Evolutionary conservation across 1,140 invertebrate genomes (phyloP), one percentile per base, ranked within the genome.

Genomic region (Nasonia giraulti): DNA sequence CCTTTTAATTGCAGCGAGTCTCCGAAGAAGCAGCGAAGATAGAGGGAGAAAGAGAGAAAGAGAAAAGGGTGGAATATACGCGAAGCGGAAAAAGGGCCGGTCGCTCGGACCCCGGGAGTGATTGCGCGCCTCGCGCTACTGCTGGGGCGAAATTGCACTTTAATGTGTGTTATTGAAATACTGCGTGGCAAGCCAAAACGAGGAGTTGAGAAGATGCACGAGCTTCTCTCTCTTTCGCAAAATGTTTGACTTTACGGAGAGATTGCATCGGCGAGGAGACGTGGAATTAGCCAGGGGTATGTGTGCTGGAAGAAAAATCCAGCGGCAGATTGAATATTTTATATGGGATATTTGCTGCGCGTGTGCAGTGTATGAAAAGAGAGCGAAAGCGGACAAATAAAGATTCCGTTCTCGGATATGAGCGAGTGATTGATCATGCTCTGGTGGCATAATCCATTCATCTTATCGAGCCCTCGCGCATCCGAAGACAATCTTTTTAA

Each of bases 81-180:
- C n/a, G 75, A 77, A 47, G 40, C 55, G 31, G 55, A 66, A 66
- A 37, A 66, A 77, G n/a, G 33, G 73, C 33, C 7, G 73, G 37
- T 31, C 6, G 1, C 69, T 12, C 27, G n/a, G 20, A 14, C 14
- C 11, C 47, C 2, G 47, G 11, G 76, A 50, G 23, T 78, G 76
- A 78, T 78, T 78, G 55, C 55, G 20, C 40, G 20, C 40, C 11
- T 78, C 55, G 20, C 55, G 75, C 33, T n/a, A 44, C 10, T 23
- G 40, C 23, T 27, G 69, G 17, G 31, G 37, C 33, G 50, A 80
- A 80, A 80, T 80, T 80, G 79, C 62, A 40, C 31, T 80, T 68
- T 80, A 80, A 80, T 80, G 79, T 80, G 79, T 80, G 79, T 80
- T 80, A 80, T 80, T 71, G 79, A 80, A 71, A 68, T 44, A 80